Conservation (phyloP, 1,140 invertebrate species). For the Drosophila parvula region DNA sequence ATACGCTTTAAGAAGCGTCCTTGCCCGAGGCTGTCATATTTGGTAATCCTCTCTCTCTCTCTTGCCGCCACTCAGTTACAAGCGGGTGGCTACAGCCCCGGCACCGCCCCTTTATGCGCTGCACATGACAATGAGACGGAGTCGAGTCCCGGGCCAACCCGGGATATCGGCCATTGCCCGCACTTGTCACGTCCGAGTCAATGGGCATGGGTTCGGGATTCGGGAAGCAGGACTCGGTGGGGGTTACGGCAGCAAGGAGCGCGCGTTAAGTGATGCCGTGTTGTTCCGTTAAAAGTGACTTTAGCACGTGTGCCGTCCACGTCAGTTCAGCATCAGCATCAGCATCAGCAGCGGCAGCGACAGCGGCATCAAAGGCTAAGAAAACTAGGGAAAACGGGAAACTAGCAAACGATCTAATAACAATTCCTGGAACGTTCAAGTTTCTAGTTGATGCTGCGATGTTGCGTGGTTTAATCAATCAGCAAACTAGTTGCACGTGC, state of each 20-base stretch:
- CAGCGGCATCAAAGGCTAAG: slow-evolving; percentile 18
- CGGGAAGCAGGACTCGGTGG: slow-evolving; percentile 1
- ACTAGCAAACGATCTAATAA: slow-evolving; percentile 73
- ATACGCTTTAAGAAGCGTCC: slow-evolving; percentile 41
- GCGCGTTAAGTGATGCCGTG: slow-evolving; percentile 73
- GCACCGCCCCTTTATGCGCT: slow-evolving; percentile 59
- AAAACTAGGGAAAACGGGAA: slow-evolving; percentile 38
- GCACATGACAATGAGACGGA: slow-evolving; percentile 75
- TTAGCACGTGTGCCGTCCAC: slow-evolving; percentile 75
- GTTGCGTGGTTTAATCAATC: slow-evolving; percentile 78
- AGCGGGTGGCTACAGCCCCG: not conserved
- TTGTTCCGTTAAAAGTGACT: slow-evolving; percentile 80
- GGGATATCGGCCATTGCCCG: slow-evolving; percentile 58
- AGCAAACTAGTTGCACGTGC: slow-evolving; percentile 75
- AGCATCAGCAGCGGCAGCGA: slow-evolving; percentile 17
- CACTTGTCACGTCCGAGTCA: slow-evolving; percentile 72
- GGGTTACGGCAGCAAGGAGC: slow-evolving; percentile 10
- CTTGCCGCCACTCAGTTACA: not conserved
- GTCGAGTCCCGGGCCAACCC: slow-evolving; percentile 20
- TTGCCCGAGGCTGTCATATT: slow-evolving; percentile 44
- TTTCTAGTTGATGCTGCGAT: slow-evolving; percentile 39
- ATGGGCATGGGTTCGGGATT: slow-evolving; percentile 15
- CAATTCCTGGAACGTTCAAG: slow-evolving; percentile 70
- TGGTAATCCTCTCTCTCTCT: slow-evolving; percentile 33
- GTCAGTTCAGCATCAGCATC: slow-evolving; percentile 55